A percentile compares a stretch with the other conserved stretches of the same genome.
phyloP scores from a whole-genome alignment of 2,113 vertebrate genomes.

The Myrmophylax atrothorax region DNA sequence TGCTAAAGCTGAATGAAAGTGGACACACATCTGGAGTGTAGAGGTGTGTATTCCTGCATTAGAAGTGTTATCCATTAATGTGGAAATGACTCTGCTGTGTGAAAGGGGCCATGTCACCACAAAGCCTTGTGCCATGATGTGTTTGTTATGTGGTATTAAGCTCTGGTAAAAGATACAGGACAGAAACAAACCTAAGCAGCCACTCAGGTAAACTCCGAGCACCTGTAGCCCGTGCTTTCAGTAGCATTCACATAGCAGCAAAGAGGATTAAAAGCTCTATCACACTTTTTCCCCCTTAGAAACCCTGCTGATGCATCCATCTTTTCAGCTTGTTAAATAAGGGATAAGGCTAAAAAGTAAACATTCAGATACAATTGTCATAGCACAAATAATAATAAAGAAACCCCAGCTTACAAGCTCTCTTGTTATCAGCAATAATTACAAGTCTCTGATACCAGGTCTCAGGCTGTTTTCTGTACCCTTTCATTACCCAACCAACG shows the following conservation, averaged over 20 bases:
- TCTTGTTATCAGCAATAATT: constrained; percentile 54
- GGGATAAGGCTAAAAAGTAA: neutral
- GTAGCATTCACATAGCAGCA: neutral
- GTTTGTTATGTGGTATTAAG: neutral
- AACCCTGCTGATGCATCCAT: neutral
- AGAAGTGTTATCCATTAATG: neutral
- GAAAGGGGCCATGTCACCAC: neutral
- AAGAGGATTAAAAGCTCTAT: neutral
- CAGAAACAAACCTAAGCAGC: neutral
- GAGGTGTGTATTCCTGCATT: neutral
- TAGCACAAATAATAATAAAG: neutral
- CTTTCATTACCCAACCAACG: constrained; percentile 35
- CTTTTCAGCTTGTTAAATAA: neutral
- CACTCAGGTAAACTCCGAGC: neutral
- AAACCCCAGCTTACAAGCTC: neutral
- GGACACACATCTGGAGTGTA: neutral
- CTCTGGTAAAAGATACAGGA: neutral
- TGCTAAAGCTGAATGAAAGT: neutral
- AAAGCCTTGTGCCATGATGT: fast-evolving
- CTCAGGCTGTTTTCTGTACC: constrained; percentile 39
- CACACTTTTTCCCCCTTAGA: neutral
- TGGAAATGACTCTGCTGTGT: neutral
- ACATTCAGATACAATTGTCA: neutral
- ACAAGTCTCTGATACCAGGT: neutral
- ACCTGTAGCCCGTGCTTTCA: neutral